Conservation (phyloP, 2,113 vertebrate genomes). For the Bolborhynchus lineola region DNA sequence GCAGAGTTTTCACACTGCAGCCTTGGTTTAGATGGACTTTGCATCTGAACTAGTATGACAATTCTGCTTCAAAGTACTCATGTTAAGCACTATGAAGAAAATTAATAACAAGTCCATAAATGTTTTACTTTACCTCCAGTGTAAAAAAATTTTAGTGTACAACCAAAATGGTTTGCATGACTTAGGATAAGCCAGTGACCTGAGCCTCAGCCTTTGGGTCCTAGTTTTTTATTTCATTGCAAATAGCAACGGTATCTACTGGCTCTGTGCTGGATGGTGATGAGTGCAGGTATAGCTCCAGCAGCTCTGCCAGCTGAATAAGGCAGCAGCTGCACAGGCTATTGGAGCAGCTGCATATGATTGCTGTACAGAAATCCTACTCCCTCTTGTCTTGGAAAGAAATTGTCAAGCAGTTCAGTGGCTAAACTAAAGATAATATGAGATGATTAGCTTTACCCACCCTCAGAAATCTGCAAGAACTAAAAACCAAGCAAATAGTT, state of each 20-base stretch:
- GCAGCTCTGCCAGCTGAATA: not conserved
- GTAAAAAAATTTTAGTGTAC: not conserved
- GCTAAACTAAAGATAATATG: not conserved
- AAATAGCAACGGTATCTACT: not conserved
- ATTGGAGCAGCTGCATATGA: not conserved
- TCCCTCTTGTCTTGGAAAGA: not conserved
- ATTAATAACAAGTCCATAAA: not conserved
- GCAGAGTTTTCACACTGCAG: not conserved
- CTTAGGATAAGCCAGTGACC: not conserved
- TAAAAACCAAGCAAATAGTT: not conserved
- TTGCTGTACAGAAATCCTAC: not conserved
- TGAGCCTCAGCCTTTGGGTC: not conserved
- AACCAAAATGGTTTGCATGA: not conserved
- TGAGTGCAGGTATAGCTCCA: not conserved
- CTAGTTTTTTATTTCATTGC: not conserved
- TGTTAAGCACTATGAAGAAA: not conserved
- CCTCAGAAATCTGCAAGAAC: not conserved
- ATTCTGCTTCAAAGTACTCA: not conserved
- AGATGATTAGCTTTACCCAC: not conserved
- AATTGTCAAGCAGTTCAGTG: not conserved
- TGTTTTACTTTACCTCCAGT: not conserved
- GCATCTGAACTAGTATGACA: not conserved
- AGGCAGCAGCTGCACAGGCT: not conserved
- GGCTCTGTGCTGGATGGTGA: rapidly evolving
- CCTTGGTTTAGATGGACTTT: not conserved